Conservation (phyloP, 2,797 vertebrate species). For the Pterois miles region DNA sequence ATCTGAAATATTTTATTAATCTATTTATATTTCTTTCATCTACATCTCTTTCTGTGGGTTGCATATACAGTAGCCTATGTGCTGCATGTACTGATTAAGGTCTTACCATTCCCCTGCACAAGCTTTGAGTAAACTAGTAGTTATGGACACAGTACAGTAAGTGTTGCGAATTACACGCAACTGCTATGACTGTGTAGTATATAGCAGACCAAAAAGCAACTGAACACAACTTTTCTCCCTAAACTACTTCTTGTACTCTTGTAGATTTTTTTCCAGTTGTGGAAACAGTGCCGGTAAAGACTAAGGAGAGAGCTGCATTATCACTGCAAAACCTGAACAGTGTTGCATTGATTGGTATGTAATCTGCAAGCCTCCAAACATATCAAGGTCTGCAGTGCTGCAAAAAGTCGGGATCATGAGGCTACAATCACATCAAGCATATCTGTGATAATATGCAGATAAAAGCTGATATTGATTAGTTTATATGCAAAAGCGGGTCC, state of each 20-base stretch:
- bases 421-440: not conserved
- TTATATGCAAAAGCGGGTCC: not conserved
- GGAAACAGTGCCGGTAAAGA: not conserved
- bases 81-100: not conserved
- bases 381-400: not conserved
- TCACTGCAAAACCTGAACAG: not conserved
- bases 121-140: not conserved
- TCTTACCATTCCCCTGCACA: not conserved
- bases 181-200: not conserved
- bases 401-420: not conserved
- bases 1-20: not conserved
- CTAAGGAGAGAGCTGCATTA: not conserved
- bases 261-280: not conserved
- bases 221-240: not conserved
- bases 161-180: not conserved
- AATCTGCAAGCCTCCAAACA: conserved; percentile 2
- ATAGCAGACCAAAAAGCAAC: not conserved
- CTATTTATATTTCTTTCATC: not conserved
- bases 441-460: not conserved
- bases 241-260: not conserved
- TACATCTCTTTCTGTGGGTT: not conserved
- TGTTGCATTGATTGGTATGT: not conserved
- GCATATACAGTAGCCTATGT: not conserved
- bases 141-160: not conserved
- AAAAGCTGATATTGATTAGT: not conserved